Base-by-base conservation (phyloP, 2,888 invertebrate species). In the Lithophane socia region DNA sequence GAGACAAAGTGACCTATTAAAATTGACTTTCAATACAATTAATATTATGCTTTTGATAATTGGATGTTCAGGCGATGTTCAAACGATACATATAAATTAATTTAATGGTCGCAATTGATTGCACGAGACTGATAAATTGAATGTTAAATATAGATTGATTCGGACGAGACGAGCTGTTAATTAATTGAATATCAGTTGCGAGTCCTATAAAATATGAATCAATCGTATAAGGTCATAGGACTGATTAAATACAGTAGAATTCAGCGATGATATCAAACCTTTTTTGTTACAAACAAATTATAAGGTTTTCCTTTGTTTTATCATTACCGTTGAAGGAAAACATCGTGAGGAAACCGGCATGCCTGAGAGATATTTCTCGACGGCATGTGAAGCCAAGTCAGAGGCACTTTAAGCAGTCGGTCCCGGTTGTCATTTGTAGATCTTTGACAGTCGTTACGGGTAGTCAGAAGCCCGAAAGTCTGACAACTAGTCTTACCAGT, bases 71-170 rank as follows among this genome's bases (percentile, higher is more conserved):
- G 42, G 16, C 61, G 4, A 70, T 71, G 60, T 69, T 77, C 65
- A 67, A 77, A 60, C 66, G 69, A 75, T 77, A 79, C 80, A 81
- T 82, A 78, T 29, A 80, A 79, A 83, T 84, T 77, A 84, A 82
- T 85, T 81, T 76, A 72, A 70, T 77, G 61, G 49, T 63, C 58
- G 66, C 60, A 76, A 82, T 75, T 82, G 75, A 86, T 87, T 86
- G 79, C 80, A 83, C 64, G 81, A 74, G 66, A 77, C 77, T 85
- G 76, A 87, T 86, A 82, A 86, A 87, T 88, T 87, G 78, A 77
- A 73, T 83, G 84, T 82, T 86, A 81, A 84, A 88, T 87, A 87
- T 88, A 83, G 86, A 86, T 84, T 87, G 80, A 84, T 78, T 69
- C 69, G 66, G 71, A 75, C 67, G 73, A 74, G 71, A 73, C 69